Conservation (phyloP, 2,797 vertebrate genomes). For the Intellagama lesueurii region DNA sequence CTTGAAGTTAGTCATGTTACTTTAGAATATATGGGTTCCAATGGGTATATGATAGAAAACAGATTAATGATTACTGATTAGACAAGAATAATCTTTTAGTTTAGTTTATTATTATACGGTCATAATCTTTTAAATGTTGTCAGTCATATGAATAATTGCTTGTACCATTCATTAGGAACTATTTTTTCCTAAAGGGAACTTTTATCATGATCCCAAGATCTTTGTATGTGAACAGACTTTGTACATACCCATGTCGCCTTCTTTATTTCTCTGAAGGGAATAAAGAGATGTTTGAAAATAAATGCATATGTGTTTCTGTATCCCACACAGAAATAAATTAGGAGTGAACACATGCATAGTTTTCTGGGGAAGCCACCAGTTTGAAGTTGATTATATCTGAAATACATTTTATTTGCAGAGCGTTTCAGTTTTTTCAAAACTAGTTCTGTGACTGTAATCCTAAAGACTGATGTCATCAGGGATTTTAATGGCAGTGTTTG, state of each 20-base stretch:
- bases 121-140: neutral
- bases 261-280: neutral
- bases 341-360: neutral
- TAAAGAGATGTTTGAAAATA: neutral
- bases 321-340: neutral
- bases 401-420: neutral
- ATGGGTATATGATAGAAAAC: neutral
- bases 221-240: neutral
- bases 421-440: neutral
- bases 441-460: neutral
- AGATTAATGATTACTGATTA: neutral
- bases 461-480: neutral
- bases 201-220: neutral
- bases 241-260: neutral
- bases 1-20: neutral
- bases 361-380: neutral
- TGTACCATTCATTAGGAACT: neutral
- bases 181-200: neutral
- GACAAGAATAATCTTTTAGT: neutral
- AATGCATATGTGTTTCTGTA: neutral
- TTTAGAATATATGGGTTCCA: neutral
- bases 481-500: neutral
- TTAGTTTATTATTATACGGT: too few relatives aligned
- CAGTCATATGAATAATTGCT: neutral
- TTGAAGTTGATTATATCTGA: accelerated